These are phyloP conservation scores for Andrena praecox DNA, from an alignment of 2,888 invertebrate species.

Conservation along the genomic window DNA sequence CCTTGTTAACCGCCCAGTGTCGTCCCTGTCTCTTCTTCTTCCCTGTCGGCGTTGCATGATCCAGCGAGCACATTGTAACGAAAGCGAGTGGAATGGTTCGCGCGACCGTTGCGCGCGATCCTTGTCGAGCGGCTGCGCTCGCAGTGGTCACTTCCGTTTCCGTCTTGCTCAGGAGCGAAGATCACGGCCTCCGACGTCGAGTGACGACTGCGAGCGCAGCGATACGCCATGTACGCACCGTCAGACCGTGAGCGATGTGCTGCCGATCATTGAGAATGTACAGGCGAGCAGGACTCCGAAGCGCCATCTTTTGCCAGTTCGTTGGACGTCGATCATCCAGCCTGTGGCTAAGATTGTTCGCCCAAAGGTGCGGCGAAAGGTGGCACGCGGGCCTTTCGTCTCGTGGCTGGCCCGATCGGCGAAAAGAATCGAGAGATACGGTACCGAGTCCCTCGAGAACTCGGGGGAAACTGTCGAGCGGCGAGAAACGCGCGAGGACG, in stretches of 20 bases:
- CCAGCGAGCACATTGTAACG: conserved; percentile 7
- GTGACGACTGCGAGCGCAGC: not conserved
- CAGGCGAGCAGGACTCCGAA: too few species aligned
- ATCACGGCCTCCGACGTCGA: not conserved
- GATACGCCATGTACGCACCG: not conserved
- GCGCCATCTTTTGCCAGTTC: not conserved
- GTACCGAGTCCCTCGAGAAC: not conserved
- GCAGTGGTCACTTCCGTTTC: not conserved
- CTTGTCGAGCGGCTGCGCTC: not conserved
- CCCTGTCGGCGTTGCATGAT: conserved; percentile 5
- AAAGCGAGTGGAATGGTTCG: not conserved
- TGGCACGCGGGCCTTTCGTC: too few species aligned
- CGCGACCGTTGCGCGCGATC: not conserved
- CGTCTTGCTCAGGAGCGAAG: not conserved
- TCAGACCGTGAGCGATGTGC: too few species aligned
- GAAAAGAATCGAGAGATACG: not conserved
- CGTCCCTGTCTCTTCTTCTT: conserved; percentile 31
- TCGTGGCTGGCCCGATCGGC: too few species aligned
- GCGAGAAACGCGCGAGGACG: conserved; percentile 39
- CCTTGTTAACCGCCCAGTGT: conserved; percentile 54
- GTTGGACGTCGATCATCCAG: not conserved
- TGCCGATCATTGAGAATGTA: too few species aligned
- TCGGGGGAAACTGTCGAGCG: conserved; percentile 11
- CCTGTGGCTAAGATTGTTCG: not conserved
- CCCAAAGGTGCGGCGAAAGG: too few species aligned